phyloP scores from a whole-genome alignment of 2,888 invertebrate genomes.

The Acanthosepion pharaonis region DNA sequence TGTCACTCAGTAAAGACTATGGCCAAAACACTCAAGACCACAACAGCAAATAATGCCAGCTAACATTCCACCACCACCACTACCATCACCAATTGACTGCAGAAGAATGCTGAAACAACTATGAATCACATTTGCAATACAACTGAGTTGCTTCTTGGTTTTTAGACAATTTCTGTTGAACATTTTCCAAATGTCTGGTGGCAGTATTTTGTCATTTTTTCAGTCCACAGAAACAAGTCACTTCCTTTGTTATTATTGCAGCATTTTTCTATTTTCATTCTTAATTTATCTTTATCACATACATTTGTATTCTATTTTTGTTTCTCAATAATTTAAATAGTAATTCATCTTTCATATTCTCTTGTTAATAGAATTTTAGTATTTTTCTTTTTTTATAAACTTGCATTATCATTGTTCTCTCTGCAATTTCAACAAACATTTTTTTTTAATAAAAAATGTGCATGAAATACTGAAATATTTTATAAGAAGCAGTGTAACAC shows the following conservation, averaged over 20 bases:
- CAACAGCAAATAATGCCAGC: slow-evolving; percentile 33
- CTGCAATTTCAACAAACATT: not conserved
- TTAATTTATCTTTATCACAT: not conserved
- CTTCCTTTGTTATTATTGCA: not conserved
- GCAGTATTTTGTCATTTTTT: not conserved
- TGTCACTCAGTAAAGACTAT: slow-evolving; percentile 33
- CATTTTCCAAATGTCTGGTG: not conserved
- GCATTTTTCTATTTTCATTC: not conserved
- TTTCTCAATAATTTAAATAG: not conserved
- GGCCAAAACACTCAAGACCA: slow-evolving; percentile 33
- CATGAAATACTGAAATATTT: not conserved
- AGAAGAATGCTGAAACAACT: not conserved
- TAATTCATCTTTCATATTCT: not conserved
- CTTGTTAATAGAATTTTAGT: not conserved
- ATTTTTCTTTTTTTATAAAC: not conserved
- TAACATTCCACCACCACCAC: not conserved
- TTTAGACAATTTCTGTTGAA: slow-evolving; percentile 33
- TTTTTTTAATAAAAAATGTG: not conserved
- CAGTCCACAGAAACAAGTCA: not conserved
- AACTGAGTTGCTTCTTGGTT: not conserved
- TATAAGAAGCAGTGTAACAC: not conserved
- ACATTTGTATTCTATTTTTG: not conserved
- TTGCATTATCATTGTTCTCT: not conserved
- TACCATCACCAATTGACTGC: not conserved
- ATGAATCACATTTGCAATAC: slow-evolving; percentile 2